Evolutionary conservation across 2,113 vertebrate genomes (phyloP).

Genomic region (Butastur rufipennis): DNA sequence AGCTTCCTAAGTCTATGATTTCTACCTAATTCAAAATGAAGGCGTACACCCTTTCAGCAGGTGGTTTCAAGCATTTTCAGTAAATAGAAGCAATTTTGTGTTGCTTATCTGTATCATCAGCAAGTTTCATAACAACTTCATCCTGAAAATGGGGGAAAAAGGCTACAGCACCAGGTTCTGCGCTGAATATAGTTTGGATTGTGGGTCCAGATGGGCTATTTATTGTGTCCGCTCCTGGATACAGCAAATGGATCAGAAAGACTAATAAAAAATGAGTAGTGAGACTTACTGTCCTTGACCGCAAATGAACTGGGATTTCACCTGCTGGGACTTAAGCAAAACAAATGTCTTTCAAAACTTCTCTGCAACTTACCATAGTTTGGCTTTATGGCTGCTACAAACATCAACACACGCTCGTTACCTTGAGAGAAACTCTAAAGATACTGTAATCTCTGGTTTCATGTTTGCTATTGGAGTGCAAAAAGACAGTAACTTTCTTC

Average conservation of each 20-base stretch:
- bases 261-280: neutral
- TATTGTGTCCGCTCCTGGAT: neutral
- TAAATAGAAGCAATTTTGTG: neutral
- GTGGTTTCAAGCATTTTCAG: neutral
- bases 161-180: neutral
- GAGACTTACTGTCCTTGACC: neutral
- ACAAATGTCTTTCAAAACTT: neutral
- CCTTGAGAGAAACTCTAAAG: neutral
- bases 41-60: neutral
- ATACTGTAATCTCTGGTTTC: neutral
- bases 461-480: neutral
- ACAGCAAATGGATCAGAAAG: neutral
- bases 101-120: neutral
- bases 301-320: neutral
- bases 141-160: neutral
- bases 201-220: neutral
- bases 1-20: neutral
- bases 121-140: neutral
- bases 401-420: neutral
- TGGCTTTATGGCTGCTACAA: neutral
- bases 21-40: neutral
- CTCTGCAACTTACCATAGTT: neutral
- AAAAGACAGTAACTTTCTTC: neutral
- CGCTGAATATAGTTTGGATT: neutral
- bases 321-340: neutral